Base-by-base conservation (phyloP, 2,113 vertebrate species). In the Boleophthalmus pectinirostris region DNA sequence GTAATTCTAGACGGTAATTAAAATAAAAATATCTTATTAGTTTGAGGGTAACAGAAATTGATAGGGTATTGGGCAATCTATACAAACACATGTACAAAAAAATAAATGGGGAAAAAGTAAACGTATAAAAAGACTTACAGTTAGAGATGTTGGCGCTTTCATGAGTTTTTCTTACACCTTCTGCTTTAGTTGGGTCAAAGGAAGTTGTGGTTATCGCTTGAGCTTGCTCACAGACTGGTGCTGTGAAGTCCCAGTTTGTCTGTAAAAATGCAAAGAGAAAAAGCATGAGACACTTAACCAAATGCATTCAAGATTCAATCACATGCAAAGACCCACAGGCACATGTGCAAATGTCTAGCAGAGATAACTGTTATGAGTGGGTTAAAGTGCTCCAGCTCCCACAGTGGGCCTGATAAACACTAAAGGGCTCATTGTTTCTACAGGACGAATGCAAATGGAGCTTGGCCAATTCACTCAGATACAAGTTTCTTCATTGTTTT, bases 381-480 rank as follows among this genome's bases (percentile, higher is more conserved):
- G 70, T 21, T 45, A 66, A 83, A 87, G 56, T 67, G 74, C 71
- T 77, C n/a, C 74, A 70, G 75, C 88, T 77, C 88, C 85, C 85
- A 91, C 91, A 51, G 60, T 89, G 83, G 86, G 76, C 68, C 67
- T 58, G 47, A 66, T 66, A 81, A 68, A 57, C 89, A 87, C 80
- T 91, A 91, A 78, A 64, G 69, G 57, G 21, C 72, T 53, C 87
- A 82, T 69, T 91, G 88, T 93, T 23, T 81, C 63, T 82, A 78
- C 70, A 75, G 73, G 46, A 84, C 72, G 12, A 57, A 86, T 84
- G 82, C 80, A 90, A 89, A 83, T 85, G 51, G 20, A 11, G 51
- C 20, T 21, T 51, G 46, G 75, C 61, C 46, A 66, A 33, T 78
- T 82, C 74, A 66, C 77, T 67, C 70, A 82, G 75, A 64, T 68